A percentile compares a stretch with the other conserved stretches of the same genome.
Evolutionary conservation across 1,140 invertebrate species (phyloP).

Genomic region (Oscheius sp.): DNA sequence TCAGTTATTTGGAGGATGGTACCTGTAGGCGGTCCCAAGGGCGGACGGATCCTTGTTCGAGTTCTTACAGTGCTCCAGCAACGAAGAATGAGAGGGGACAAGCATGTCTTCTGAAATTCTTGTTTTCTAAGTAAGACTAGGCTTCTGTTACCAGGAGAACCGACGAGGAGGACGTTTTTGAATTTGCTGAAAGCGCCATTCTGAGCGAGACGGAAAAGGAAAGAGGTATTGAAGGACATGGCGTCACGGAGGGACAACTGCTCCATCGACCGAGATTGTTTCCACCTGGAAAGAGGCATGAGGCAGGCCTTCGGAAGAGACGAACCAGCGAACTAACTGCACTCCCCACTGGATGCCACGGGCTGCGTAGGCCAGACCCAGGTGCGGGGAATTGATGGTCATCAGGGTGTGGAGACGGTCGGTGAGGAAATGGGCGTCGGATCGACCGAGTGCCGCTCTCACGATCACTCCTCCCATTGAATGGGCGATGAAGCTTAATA

Average conservation of each 20-base stretch:
- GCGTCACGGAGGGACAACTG: conserved; percentile 34
- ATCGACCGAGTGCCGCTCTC: conserved; percentile 21
- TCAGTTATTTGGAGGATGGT: background rate
- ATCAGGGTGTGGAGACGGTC: conserved; percentile 29
- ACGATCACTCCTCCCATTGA: conserved; percentile 43
- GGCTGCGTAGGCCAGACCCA: conserved; percentile 28
- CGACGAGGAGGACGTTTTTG: conserved; percentile 33
- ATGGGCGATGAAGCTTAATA: conserved; percentile 40
- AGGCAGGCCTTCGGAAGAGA: background rate
- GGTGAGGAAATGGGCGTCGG: conserved; percentile 19
- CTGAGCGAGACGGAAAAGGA: conserved; percentile 26
- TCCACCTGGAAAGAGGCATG: conserved; percentile 26
- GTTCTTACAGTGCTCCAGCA: conserved; percentile 13
- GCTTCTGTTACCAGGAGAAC: conserved; percentile 17
- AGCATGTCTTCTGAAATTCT: conserved; percentile 21
- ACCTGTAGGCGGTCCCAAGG: conserved; percentile 26
- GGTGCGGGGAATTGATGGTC: conserved; percentile 39
- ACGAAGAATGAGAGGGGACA: conserved; percentile 24
- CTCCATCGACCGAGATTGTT: conserved; percentile 37
- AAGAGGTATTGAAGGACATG: conserved; percentile 22
- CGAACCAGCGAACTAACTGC: conserved; percentile 12
- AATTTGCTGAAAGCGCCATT: conserved; percentile 35
- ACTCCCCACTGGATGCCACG: conserved; percentile 32
- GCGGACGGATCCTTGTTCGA: conserved; percentile 17
- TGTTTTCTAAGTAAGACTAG: background rate